These are phyloP conservation scores for Onychomys torridus DNA, from an alignment of 2,797 vertebrate genomes.

Conservation along the genomic window DNA sequence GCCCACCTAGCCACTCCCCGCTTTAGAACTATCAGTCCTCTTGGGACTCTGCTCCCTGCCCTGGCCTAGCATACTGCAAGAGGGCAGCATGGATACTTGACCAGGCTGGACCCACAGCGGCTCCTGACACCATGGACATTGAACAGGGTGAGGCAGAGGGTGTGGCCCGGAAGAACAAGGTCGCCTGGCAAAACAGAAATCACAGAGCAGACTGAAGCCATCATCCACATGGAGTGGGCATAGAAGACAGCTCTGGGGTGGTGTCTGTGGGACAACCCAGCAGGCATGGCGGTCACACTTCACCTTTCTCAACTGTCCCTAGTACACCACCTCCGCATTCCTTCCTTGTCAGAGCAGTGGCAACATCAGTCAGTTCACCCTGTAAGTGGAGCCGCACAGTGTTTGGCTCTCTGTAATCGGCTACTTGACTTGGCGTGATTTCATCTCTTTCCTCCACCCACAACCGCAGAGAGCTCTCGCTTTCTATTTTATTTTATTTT, in stretches of 20 bases:
- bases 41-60: background rate
- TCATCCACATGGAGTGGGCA: background rate
- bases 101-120: background rate
- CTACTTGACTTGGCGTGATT: background rate
- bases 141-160: background rate
- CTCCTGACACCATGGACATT: too few species aligned
- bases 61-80: background rate
- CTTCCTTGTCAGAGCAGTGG: background rate
- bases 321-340: background rate
- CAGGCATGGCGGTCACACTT: background rate
- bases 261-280: background rate
- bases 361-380: background rate
- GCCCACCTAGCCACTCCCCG: background rate
- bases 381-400: background rate
- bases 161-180: background rate
- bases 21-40: too few species aligned
- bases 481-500: background rate
- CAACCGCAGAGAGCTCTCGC: background rate
- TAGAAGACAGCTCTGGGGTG: background rate
- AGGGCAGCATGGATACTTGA: background rate
- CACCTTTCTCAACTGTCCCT: background rate
- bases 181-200: background rate
- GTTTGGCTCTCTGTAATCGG: background rate
- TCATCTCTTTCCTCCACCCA: background rate
- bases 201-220: background rate